These are phyloP conservation scores for Acheta domesticus DNA, from an alignment of 2,888 invertebrate genomes.

Conservation along the genomic window DNA sequence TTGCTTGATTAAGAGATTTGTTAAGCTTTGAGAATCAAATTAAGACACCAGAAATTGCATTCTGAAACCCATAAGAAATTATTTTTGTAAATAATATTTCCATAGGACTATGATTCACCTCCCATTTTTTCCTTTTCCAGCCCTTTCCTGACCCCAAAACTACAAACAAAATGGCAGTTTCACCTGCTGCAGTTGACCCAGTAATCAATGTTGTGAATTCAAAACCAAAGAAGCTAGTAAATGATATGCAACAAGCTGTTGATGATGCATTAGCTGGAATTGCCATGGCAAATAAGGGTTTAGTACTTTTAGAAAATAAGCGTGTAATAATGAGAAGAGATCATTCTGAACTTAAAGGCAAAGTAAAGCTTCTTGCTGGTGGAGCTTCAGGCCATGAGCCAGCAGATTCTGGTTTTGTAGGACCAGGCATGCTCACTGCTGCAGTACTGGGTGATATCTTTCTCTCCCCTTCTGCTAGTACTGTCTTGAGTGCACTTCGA, in stretches of 20 bases:
- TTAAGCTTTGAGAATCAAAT: no score
- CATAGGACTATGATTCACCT: neutral
- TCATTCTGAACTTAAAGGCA: conserved; percentile 35
- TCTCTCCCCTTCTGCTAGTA: conserved; percentile 29
- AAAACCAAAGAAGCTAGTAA: conserved; percentile 26
- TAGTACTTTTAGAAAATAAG: conserved; percentile 32
- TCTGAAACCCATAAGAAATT: no score
- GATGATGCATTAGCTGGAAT: conserved; percentile 33
- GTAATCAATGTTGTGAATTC: neutral
- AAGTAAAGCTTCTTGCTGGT: conserved; percentile 47
- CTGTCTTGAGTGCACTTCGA: conserved; percentile 30
- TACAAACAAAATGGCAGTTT: conserved; percentile 20
- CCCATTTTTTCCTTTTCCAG: neutral
- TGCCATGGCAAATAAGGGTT: conserved; percentile 29
- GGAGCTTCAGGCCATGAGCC: conserved; percentile 59
- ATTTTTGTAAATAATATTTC: neutral
- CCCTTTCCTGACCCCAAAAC: neutral
- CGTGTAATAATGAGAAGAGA: conserved; percentile 37
- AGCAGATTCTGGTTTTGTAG: conserved; percentile 50
- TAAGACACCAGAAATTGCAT: no score
- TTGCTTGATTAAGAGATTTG: no score
- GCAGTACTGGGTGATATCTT: conserved; percentile 50
- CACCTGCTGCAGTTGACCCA: neutral
- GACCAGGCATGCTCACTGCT: conserved; percentile 53
- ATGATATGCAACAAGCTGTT: conserved; percentile 25